phyloP scores from a whole-genome alignment of 1,140 invertebrate species.

The Procambarus virginalis region DNA sequence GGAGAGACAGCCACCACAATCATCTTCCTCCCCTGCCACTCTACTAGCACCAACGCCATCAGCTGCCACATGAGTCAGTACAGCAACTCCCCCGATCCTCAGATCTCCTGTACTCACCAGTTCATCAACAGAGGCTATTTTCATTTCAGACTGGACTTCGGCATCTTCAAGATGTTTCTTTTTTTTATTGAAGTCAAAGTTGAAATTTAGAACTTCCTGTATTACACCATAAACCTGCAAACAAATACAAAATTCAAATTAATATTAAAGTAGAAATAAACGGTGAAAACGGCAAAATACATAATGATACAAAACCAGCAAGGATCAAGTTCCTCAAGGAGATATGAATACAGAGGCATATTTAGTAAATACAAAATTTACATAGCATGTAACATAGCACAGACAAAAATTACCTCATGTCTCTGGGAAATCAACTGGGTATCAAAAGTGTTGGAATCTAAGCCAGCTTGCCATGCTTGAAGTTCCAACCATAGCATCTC shows the following conservation, averaged over 20 bases:
- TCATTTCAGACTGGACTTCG: neutral
- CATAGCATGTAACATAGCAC: too few species aligned
- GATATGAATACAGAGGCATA: too few species aligned
- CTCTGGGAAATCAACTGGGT: conserved; percentile 83
- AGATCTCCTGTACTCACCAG: conserved; percentile 35
- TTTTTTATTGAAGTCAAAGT: conserved; percentile 36
- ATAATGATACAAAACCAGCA: too few species aligned
- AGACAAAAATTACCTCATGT: conserved; percentile 77
- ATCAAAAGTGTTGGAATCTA: conserved; percentile 84
- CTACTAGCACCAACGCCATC: conserved; percentile 36
- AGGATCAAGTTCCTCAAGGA: too few species aligned
- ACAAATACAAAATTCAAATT: neutral
- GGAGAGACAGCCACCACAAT: conserved; percentile 79
- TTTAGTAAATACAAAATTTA: too few species aligned
- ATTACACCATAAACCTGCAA: conserved; percentile 57
- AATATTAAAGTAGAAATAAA: too few species aligned
- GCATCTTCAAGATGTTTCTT: conserved; percentile 10
- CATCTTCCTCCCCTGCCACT: conserved; percentile 37
- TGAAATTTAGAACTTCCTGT: conserved; percentile 60
- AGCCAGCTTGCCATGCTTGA: conserved; percentile 85
- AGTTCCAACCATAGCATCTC: conserved; percentile 93
- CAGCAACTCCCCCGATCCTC: conserved; percentile 37
- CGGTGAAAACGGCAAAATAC: too few species aligned
- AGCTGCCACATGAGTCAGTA: neutral
- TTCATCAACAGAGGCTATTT: conserved; percentile 47